phyloP scores from a whole-genome alignment of 2,113 vertebrate genomes.

The Aleadryas rufinucha region DNA sequence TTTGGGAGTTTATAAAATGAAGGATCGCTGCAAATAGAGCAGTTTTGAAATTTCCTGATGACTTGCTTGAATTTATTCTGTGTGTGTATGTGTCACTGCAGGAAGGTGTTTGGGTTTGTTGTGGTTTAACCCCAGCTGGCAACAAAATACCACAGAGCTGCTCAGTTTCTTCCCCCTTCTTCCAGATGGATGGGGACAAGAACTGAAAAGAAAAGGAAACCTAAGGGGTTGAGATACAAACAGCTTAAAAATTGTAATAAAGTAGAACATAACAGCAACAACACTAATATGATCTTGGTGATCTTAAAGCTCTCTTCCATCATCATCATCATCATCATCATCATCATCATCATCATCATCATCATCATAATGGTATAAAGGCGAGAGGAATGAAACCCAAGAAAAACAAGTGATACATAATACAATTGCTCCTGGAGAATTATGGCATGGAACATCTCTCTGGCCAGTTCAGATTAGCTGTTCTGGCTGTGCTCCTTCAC shows the following conservation, averaged over 20 bases:
- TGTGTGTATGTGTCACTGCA: not conserved
- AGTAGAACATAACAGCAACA: not conserved
- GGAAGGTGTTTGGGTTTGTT: not conserved
- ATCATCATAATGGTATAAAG: no score
- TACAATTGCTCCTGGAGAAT: not conserved
- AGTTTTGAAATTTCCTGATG: not conserved
- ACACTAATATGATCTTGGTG: not conserved
- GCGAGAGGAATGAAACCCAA: not conserved
- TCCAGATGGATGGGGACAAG: not conserved
- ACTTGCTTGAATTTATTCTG: not conserved
- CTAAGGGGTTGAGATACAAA: not conserved
- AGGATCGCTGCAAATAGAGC: not conserved
- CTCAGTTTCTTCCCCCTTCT: not conserved
- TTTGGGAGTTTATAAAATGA: not conserved
- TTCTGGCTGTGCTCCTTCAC: not conserved
- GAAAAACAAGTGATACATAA: not conserved
- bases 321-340: no score
- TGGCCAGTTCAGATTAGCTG: not conserved
- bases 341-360: no score
- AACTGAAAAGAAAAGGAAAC: not conserved
- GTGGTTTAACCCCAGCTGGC: not conserved
- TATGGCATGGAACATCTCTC: not conserved
- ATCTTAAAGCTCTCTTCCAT: not conserved
- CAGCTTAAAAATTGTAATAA: not conserved
- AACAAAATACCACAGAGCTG: not conserved